These are phyloP conservation scores for Phlogophora meticulosa DNA, from an alignment of 2,888 invertebrate genomes.

Conservation along the genomic window DNA sequence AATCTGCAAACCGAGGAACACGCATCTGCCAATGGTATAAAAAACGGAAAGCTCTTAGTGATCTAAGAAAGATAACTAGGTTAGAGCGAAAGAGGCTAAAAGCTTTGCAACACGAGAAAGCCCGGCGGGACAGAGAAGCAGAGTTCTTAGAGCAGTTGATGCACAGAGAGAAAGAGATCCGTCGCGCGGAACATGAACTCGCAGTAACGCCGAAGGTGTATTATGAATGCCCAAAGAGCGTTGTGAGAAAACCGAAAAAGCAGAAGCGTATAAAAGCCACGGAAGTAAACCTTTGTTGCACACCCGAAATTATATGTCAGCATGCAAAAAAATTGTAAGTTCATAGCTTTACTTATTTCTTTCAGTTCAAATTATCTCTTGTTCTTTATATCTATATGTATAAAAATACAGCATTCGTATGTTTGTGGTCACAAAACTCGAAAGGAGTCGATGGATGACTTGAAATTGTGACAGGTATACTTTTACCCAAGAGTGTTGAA, in stretches of 20 bases:
- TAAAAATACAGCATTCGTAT: too few relatives aligned
- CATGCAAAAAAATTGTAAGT: conserved; percentile 42
- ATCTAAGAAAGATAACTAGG: conserved; percentile 18
- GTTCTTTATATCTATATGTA: too few relatives aligned
- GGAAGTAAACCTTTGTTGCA: conserved; percentile 34
- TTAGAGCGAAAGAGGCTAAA: conserved; percentile 18
- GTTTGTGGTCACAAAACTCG: too few relatives aligned
- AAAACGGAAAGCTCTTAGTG: conserved; percentile 11
- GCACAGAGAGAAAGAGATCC: conserved; percentile 26
- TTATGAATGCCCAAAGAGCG: background rate
- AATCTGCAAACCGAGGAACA: conserved; percentile 6
- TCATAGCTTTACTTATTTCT: background rate
- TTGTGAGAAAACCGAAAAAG: conserved; percentile 1
- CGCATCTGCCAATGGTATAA: conserved; percentile 46
- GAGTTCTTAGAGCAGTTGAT: conserved; percentile 27
- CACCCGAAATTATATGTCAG: background rate
- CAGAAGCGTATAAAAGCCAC: conserved; percentile 9
- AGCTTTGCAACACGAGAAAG: conserved; percentile 24
- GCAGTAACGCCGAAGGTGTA: background rate
- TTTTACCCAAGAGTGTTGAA: too few relatives aligned
- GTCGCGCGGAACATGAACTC: conserved; percentile 18
- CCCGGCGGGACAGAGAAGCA: conserved; percentile 30
- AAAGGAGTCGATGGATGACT: too few relatives aligned
- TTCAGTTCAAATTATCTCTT: background rate
- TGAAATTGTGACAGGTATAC: too few relatives aligned